Evolutionary conservation across 2,113 vertebrate genomes (phyloP).

Genomic region (Bos indicus): DNA sequence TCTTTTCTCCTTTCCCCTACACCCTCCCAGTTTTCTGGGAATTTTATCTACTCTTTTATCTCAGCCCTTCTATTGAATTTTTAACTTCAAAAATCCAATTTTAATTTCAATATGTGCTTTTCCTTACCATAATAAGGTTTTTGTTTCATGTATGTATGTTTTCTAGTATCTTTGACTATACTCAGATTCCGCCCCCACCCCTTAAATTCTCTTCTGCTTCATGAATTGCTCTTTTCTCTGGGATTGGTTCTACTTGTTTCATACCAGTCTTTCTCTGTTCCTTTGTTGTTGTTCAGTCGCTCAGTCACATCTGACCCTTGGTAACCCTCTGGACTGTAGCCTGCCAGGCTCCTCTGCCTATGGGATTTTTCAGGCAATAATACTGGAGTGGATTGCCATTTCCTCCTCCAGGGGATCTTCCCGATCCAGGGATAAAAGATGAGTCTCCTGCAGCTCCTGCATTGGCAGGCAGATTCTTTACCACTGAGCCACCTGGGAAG

Average conservation of each 20-base stretch:
- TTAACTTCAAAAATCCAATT: neutral
- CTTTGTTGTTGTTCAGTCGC: neutral
- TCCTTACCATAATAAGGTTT: neutral
- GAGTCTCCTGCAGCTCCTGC: neutral
- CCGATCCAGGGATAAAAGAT: neutral
- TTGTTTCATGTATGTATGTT: neutral
- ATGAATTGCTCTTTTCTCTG: neutral
- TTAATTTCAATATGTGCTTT: neutral
- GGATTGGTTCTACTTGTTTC: neutral
- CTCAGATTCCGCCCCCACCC: neutral
- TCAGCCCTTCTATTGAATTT: neutral
- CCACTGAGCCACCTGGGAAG: neutral
- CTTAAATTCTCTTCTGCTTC: neutral
- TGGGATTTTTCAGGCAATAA: neutral
- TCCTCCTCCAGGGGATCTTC: neutral
- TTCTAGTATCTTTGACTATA: neutral
- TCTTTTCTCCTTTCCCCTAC: fast-evolving
- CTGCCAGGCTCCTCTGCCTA: neutral
- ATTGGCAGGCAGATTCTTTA: neutral
- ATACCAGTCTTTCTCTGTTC: neutral
- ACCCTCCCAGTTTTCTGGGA: neutral
- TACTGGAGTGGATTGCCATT: neutral
- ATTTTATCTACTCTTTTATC: neutral
- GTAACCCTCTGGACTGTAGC: neutral
- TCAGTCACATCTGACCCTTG: neutral